Evolutionary conservation across 1,140 invertebrate species (phyloP).

Genomic region (Zaprionus lachaisei): DNA sequence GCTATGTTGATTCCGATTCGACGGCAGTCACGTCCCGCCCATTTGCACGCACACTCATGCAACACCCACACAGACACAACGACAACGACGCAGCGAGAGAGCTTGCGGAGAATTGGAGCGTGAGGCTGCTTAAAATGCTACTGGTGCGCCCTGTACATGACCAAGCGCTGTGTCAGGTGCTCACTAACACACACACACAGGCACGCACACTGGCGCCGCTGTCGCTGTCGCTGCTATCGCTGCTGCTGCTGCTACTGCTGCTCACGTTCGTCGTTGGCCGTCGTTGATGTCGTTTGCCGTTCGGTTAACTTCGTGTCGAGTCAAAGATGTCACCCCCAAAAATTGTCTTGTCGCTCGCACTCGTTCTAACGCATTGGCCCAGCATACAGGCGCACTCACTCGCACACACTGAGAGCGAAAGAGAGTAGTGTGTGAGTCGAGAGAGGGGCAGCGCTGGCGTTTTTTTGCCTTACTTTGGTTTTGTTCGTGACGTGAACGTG

Average conservation of each 20-base stretch:
- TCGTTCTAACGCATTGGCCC: not conserved
- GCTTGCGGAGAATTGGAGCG: conserved; percentile 70
- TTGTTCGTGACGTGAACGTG: conserved; percentile 84
- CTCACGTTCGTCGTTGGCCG: conserved; percentile 47
- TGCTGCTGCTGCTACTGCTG: conserved; percentile 42
- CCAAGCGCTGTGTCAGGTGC: conserved; percentile 78
- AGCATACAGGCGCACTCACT: not conserved
- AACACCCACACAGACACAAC: conserved; percentile 32
- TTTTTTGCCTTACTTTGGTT: conserved; percentile 82
- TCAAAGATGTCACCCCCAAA: conserved; percentile 82
- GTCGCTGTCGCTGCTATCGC: not conserved
- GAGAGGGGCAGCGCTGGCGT: conserved; percentile 47
- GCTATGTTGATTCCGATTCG: conserved; percentile 84
- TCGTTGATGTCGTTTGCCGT: conserved; percentile 31
- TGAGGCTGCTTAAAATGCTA: conserved; percentile 85
- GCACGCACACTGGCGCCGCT: conserved; percentile 13
- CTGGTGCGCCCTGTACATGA: conserved; percentile 82
- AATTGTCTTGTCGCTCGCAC: conserved; percentile 28
- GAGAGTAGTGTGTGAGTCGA: conserved; percentile 38
- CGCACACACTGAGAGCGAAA: conserved; percentile 14
- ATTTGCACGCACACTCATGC: conserved; percentile 79
- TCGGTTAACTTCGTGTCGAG: conserved; percentile 61
- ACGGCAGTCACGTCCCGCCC: conserved; percentile 85
- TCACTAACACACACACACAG: conserved; percentile 54
- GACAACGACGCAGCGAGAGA: conserved; percentile 33